phyloP scores from a whole-genome alignment of 2,113 vertebrate genomes.

The Acrocephalus kingi region DNA sequence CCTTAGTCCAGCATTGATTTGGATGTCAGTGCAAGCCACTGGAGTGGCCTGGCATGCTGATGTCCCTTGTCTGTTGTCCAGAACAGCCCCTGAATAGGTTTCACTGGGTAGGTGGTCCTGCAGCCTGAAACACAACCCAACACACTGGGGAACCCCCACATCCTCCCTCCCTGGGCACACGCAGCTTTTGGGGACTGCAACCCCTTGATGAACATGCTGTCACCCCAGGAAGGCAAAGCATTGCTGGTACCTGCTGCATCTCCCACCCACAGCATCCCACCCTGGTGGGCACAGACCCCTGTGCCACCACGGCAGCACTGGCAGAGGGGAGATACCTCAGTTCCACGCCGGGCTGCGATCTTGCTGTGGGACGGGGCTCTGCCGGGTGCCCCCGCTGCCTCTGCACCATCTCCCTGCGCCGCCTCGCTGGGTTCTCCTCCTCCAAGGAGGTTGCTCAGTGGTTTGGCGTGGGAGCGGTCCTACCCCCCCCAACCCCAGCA shows the following conservation, averaged over 20 bases:
- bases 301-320: not conserved
- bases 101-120: not conserved
- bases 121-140: fast-evolving
- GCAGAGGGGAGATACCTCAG: not conserved
- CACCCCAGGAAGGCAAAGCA: not conserved
- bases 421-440: not conserved
- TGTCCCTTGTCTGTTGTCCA: not conserved
- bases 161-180: fast-evolving
- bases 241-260: not conserved
- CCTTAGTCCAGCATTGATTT: not conserved
- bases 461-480: not conserved
- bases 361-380: not conserved
- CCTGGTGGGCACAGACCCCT: not conserved
- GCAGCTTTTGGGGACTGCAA: not conserved
- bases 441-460: not conserved
- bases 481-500: not conserved
- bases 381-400: not conserved
- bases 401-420: slow-evolving; percentile 1
- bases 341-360: not conserved
- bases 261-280: not conserved
- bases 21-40: not conserved
- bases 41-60: not conserved
- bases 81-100: not conserved
- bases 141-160: not conserved
- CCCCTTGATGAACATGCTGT: not conserved